Evolutionary conservation across 2,888 invertebrate genomes (phyloP), one percentile per base, ranked within the genome.

Genomic region (Cerastis leucographa): DNA sequence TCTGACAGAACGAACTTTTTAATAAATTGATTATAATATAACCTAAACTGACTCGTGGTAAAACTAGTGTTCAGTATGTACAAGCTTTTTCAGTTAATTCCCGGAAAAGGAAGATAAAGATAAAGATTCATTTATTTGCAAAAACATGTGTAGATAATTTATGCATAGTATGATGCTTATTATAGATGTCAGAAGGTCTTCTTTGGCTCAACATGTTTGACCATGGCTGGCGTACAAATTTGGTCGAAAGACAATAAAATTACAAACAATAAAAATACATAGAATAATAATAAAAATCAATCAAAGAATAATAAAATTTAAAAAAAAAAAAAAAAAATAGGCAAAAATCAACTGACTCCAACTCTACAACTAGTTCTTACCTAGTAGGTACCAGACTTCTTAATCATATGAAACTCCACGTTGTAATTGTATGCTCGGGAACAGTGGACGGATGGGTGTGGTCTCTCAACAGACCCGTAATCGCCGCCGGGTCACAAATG

Each of bases 401-500:
- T 81, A 71, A 73, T 59, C 54, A 70, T 56, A 61, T 46, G 49
- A 71, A 87, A 81, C 69, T 84, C 78, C 62, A 74, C 35, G 62
- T 69, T 72, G 70, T 85, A 85, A 85, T 85, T 81, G 77, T 83
- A 78, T 80, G 42, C 71, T 76, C 64, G 56, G 40, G 64, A 46
- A 46, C n/a, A 56, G 59, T 49, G 35, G 29, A 54, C 29, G 25
- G 66, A 14, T 25, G 49, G 51, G 42, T 25, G 22, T 54, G 8
- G 51, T 51, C 14, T 44, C 35, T 19, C 35, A 40, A 62, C 64
- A 56, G 56, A 69, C 62, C 65, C 65, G 17, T 61, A 62, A 76
- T 68, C 56, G 44, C 80, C 54, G 40, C n/a, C 22, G 17, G 69
- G 70, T 67, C 74, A 69, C 81, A 71, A 75, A 74, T 64, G 82